Percentiles rank a stretch among this genome's conserved stretches.
These are phyloP conservation scores for Phalacrocorax brasilianus DNA, from an alignment of 2,113 vertebrate species.

Conservation along the genomic window DNA sequence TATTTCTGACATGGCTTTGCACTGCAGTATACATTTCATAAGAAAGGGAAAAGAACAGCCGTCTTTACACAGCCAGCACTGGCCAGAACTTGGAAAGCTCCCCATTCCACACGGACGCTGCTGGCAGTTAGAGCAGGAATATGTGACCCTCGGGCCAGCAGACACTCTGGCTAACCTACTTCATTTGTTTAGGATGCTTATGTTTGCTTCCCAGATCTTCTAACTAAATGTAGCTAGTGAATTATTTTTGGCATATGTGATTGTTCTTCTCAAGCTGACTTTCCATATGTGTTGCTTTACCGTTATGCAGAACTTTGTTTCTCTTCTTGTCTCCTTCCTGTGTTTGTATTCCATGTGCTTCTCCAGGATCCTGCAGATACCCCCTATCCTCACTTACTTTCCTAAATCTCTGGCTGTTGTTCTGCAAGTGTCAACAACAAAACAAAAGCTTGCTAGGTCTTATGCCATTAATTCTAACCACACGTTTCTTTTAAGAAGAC, in stretches of 20 bases:
- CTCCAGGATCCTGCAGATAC: not conserved
- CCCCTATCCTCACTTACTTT: not conserved
- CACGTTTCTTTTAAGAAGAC: not conserved
- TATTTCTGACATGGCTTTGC: not conserved
- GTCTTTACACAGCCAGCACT: not conserved
- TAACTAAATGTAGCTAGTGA: constrained; percentile 25
- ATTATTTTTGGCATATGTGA: constrained; percentile 39
- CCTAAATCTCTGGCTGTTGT: not conserved
- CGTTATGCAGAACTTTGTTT: not conserved
- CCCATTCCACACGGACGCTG: not conserved
- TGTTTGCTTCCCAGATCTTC: constrained; percentile 36
- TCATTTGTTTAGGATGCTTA: constrained; percentile 47
- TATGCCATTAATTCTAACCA: not conserved
- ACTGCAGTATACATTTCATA: not conserved
- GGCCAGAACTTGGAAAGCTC: constrained; percentile 24
- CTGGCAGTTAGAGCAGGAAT: constrained; percentile 18
- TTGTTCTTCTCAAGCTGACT: constrained; percentile 47
- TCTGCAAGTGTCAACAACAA: not conserved
- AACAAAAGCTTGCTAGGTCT: not conserved
- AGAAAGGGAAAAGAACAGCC: not conserved
- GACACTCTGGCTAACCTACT: constrained; percentile 59
- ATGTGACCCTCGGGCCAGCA: constrained; percentile 36
- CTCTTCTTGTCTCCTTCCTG: constrained; percentile 4
- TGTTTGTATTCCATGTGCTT: not conserved
- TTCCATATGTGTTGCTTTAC: constrained; percentile 41